These are phyloP conservation scores for Eira barbara DNA, from an alignment of 2,113 vertebrate species.

Conservation along the genomic window DNA sequence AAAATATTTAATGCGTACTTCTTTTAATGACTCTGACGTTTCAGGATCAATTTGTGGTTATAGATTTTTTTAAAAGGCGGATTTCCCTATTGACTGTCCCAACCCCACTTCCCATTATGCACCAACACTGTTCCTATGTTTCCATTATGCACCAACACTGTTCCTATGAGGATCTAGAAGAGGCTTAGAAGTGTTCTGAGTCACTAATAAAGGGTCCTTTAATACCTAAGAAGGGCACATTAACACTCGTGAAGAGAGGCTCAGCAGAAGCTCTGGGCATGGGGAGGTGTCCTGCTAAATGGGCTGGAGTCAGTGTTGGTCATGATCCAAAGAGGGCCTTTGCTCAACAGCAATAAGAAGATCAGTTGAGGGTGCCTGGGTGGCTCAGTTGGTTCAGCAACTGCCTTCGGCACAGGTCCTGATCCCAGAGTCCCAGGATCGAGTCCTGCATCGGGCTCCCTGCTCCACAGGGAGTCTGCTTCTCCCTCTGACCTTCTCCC, in stretches of 20 bases:
- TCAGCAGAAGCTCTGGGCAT: background rate
- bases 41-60: background rate
- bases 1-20: background rate
- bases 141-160: background rate
- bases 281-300: background rate
- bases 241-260: background rate
- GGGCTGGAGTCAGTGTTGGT: background rate
- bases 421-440: too few relatives aligned
- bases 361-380: background rate
- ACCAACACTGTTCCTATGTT: background rate
- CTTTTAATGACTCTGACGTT: background rate
- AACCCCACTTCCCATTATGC: background rate
- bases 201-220: background rate
- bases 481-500: too few relatives aligned
- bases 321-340: background rate
- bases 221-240: too few relatives aligned
- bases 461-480: too few relatives aligned
- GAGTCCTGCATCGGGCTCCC: too few relatives aligned
- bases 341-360: background rate
- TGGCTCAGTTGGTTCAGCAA: too few relatives aligned
- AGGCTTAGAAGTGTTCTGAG: background rate
- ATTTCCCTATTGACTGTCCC: background rate
- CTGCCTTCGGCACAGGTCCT: too few relatives aligned
- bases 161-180: background rate
- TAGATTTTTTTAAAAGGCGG: background rate